phyloP scores from a whole-genome alignment of 2,113 vertebrate species.

The Pagrus major region DNA sequence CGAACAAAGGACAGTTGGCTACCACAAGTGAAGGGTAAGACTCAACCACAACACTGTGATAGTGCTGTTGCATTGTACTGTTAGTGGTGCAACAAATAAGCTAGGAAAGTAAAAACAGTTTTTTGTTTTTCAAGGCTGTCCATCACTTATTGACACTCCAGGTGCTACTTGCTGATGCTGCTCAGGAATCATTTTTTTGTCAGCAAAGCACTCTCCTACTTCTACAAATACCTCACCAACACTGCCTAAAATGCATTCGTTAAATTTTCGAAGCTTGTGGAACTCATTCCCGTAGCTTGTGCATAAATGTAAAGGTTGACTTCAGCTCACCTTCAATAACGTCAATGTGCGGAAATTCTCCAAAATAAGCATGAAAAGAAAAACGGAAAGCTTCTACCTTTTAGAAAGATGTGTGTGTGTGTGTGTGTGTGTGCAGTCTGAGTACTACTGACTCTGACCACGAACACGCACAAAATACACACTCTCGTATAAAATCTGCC shows the following conservation, averaged over 20 bases:
- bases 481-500: background rate
- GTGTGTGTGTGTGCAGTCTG: background rate
- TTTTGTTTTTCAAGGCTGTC: background rate
- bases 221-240: background rate
- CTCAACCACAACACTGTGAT: background rate
- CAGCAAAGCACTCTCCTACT: background rate
- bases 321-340: background rate
- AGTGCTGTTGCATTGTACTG: background rate
- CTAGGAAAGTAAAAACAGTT: background rate
- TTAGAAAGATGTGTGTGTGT: background rate
- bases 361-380: background rate
- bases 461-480: background rate
- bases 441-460: slow-evolving; percentile 14
- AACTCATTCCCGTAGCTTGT: background rate
- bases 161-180: background rate
- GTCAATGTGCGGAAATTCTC: background rate
- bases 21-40: background rate
- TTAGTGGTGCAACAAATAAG: background rate
- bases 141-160: background rate
- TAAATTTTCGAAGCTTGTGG: background rate
- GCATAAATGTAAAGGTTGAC: background rate
- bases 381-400: background rate
- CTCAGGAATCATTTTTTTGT: background rate
- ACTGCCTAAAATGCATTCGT: background rate
- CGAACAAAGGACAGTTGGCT: background rate